Base-by-base conservation (phyloP, 2,113 vertebrate species). In the Toxotes chatareus region DNA sequence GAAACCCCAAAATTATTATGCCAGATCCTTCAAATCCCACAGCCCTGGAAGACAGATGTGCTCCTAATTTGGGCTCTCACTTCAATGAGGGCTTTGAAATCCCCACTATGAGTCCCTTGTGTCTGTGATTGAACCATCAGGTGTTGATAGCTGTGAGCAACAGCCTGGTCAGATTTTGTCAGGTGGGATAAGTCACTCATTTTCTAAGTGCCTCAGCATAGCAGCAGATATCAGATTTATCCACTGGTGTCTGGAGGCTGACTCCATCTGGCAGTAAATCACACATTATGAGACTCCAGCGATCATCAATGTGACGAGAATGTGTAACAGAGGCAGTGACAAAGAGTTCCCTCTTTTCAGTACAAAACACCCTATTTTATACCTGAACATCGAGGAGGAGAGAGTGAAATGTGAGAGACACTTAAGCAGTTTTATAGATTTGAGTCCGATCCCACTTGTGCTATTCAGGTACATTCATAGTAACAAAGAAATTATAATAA, bases 41-140 rank as follows among this genome's bases (percentile, higher is more conserved):
- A 68, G 57, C 61, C 34, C 80, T 70, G 57, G 36, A 72, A 78
- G 77, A 88, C 78, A 84, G 69, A 90, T 82, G 73, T 72, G 64
- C 34, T 73, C 49, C 42, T 83, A 66, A 71, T 79, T 76, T 79
- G 4, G 49, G 63, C 69, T 85, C 53, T 76, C 2, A 47, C 63
- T 85, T 84, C 60, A 79, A 32, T 62, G 73, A 84, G 36, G 16
- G 38, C 65, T 80, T 86, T 66, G 72, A 76, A 86, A 76, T 46
- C 4, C n/a, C 68, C 78, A n/a, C 42, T 67, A 14, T 27, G 19
- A 59, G 63, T 60, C 0, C 67, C 53, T 47, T 16, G 11, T 40
- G 53, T 14, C 27, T 23, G 19, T 34, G 64, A 62, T 63, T 64
- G 42, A 78, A 64, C 34, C 19, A 0, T 34, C 13, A 60, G 65